Conservation (phyloP, 2,113 vertebrate species). For the Myocastor coypus region DNA sequence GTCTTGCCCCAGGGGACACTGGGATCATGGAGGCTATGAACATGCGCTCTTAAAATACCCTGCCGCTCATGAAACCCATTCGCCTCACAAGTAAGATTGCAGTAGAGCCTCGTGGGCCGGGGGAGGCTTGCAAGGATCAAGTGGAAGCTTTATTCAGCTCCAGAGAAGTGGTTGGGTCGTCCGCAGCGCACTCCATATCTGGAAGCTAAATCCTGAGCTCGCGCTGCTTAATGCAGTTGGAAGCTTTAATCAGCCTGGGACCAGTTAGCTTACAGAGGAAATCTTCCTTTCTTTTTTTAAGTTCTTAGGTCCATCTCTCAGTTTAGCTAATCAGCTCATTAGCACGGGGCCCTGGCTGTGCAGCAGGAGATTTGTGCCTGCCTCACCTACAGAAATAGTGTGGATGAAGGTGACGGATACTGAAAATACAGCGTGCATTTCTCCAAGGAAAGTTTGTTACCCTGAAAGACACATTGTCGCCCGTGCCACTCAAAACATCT, state of each 20-base stretch:
- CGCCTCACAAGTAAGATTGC: neutral
- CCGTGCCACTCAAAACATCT: neutral
- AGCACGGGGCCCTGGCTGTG: neutral
- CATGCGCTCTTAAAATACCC: neutral
- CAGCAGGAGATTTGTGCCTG: neutral
- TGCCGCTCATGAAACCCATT: constrained; percentile 6
- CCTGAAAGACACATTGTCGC: neutral
- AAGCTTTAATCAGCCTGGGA: neutral
- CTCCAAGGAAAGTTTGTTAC: neutral
- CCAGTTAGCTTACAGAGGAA: neutral
- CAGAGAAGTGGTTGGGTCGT: neutral
- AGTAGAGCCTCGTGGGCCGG: neutral
- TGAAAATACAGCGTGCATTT: neutral
- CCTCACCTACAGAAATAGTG: neutral
- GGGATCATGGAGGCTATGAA: neutral
- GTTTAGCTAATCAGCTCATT: neutral
- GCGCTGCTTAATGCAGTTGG: neutral
- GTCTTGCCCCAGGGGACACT: neutral
- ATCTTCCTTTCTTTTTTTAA: neutral
- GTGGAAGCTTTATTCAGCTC: constrained; percentile 15
- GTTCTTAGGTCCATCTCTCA: neutral
- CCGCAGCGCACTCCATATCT: neutral
- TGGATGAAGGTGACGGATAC: fast-evolving
- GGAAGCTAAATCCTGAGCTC: neutral
- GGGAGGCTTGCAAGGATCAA: neutral